These are phyloP conservation scores for Zhuqinia jingwanae DNA, from an alignment of 2,888 invertebrate genomes.

Conservation along the genomic window DNA sequence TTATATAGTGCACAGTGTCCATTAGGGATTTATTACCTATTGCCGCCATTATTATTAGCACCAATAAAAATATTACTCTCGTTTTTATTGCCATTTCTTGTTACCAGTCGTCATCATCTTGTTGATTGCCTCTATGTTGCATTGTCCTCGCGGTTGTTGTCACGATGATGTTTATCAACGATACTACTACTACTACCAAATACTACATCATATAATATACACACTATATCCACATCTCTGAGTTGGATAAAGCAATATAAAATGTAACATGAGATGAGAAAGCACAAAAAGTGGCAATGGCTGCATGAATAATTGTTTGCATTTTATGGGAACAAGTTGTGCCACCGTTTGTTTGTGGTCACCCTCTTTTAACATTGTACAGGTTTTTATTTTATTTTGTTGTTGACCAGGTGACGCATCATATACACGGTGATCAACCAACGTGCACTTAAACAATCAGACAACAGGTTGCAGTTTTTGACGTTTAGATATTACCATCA, in stretches of 20 bases:
- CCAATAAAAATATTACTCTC: constrained; percentile 51
- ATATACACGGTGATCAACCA: not conserved
- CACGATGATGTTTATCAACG: not conserved
- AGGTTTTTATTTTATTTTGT: constrained; percentile 55
- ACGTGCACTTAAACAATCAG: not conserved
- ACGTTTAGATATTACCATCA: not conserved
- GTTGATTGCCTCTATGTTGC: not conserved
- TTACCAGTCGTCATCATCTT: constrained; percentile 23
- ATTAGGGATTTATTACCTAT: constrained; percentile 44
- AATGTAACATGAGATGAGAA: constrained; percentile 42
- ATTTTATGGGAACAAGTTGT: constrained; percentile 62
- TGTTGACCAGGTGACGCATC: constrained; percentile 38
- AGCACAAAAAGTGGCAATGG: constrained; percentile 37
- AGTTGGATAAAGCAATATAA: not conserved
- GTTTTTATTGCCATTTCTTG: constrained; percentile 42
- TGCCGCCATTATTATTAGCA: constrained; percentile 44
- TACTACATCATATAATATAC: not conserved
- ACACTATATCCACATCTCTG: not conserved
- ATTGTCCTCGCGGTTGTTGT: constrained; percentile 22
- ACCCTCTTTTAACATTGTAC: not conserved
- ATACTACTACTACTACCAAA: not conserved
- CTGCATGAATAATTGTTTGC: constrained; percentile 43
- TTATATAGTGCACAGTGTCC: constrained; percentile 4
- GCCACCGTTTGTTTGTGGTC: constrained; percentile 4
- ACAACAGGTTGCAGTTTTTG: constrained; percentile 33